Evolutionary conservation across 2,888 invertebrate genomes (phyloP).

Genomic region (Phengaris alcon): DNA sequence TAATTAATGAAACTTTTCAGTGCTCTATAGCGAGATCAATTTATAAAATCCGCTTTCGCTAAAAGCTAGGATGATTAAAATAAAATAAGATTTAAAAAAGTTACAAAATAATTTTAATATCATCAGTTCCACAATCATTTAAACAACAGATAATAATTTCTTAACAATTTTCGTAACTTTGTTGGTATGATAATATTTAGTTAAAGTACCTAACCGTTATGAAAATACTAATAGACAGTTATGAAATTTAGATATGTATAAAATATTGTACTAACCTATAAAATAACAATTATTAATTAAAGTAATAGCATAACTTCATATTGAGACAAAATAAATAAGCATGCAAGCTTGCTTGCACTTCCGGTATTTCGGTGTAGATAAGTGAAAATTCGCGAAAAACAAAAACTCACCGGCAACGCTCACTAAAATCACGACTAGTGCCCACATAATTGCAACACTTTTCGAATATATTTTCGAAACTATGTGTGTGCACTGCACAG

Average conservation of each 20-base stretch:
- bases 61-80: not conserved
- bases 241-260: not conserved
- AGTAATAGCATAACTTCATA: no score
- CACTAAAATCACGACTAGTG: slow-evolving; percentile 48
- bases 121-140: no score
- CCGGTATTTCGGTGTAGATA: not conserved
- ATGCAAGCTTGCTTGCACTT: no score
- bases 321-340: no score
- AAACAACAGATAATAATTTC: not conserved
- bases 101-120: not conserved
- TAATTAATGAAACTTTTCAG: no score
- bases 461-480: slow-evolving; percentile 28
- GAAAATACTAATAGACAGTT: not conserved
- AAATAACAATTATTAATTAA: no score
- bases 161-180: not conserved
- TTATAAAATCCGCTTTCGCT: no score
- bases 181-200: not conserved
- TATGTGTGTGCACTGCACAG: slow-evolving; percentile 26
- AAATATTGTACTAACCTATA: no score
- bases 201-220: not conserved
- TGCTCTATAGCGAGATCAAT: no score
- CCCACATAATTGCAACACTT: slow-evolving; percentile 43
- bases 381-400: not conserved
- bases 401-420: slow-evolving; percentile 52
- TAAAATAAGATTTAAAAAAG: not conserved